These are phyloP conservation scores for Bombus vancouverensis DNA, from an alignment of 1,140 invertebrate species.

Conservation along the genomic window DNA sequence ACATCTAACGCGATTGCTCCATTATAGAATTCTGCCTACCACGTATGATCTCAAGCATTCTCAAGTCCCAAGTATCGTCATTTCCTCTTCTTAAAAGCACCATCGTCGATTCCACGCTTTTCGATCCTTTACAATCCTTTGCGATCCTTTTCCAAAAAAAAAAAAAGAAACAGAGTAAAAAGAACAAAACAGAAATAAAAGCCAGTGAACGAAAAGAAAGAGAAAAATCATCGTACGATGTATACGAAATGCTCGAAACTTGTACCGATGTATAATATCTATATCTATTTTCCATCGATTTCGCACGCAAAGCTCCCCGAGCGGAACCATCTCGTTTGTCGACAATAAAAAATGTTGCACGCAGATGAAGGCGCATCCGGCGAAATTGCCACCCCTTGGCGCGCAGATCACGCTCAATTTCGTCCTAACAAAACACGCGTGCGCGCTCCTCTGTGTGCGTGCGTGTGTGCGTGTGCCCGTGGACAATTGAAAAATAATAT, in stretches of 20 bases:
- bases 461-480: conserved; percentile 38
- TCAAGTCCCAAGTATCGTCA: not conserved
- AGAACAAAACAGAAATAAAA: not conserved
- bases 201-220: not conserved
- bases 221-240: not conserved
- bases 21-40: too few relatives aligned
- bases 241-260: not conserved
- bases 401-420: conserved; percentile 65
- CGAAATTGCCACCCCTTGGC: conserved; percentile 38
- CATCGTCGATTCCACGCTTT: not conserved
- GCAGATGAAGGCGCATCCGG: conserved; percentile 49
- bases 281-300: not conserved
- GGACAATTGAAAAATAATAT: conserved; percentile 80
- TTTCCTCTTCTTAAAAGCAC: not conserved
- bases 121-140: not conserved
- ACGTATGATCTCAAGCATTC: not conserved
- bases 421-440: conserved; percentile 70
- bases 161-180: too few relatives aligned
- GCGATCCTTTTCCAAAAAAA: not conserved
- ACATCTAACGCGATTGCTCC: too few relatives aligned
- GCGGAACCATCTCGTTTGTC: not conserved
- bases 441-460: not conserved
- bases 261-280: not conserved
- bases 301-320: not conserved
- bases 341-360: not conserved